Conservation (phyloP, 2,113 vertebrate genomes). For the Pollachius pollachius region DNA sequence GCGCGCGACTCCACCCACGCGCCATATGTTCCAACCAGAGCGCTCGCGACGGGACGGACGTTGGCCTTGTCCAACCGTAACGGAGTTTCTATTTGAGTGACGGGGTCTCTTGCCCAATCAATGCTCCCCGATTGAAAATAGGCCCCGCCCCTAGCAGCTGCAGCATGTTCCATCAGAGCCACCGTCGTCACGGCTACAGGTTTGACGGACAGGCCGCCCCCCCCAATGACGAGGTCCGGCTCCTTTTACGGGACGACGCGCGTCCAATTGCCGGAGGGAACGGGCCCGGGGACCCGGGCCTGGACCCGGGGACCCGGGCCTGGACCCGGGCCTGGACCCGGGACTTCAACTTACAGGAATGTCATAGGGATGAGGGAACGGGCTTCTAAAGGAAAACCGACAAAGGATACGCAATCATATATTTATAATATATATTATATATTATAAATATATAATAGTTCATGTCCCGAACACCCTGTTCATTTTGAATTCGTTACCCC, state of each 20-base stretch:
- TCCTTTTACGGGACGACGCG: constrained; percentile 70
- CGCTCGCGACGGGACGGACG: fast-evolving
- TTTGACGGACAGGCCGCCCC: constrained; percentile 62
- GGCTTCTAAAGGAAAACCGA: neutral
- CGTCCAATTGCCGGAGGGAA: constrained; percentile 54
- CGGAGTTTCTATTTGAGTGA: neutral
- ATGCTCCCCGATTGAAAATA: neutral
- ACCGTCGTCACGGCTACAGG: constrained; percentile 25
- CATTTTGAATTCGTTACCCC: too few relatives aligned
- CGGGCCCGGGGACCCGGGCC: neutral
- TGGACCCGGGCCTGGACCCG: too few relatives aligned
- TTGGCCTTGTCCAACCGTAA: constrained; percentile 25
- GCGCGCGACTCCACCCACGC: constrained; percentile 22
- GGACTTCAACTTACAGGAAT: constrained; percentile 1
- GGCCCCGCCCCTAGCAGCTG: constrained; percentile 4
- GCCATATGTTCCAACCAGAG: constrained; percentile 42
- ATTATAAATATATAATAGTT: too few relatives aligned
- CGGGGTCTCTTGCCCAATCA: constrained; percentile 13
- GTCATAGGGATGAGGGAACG: constrained; percentile 26
- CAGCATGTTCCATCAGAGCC: neutral
- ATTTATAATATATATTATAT: too few relatives aligned
- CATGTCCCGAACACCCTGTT: too few relatives aligned
- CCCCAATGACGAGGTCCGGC: constrained; percentile 67
- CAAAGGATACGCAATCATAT: neutral
- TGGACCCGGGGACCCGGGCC: too few relatives aligned